Percentiles rank a stretch among this genome's conserved stretches.
These are phyloP conservation scores for Macquaria ambigua DNA, from an alignment of 2,113 vertebrate species.

Conservation along the genomic window DNA sequence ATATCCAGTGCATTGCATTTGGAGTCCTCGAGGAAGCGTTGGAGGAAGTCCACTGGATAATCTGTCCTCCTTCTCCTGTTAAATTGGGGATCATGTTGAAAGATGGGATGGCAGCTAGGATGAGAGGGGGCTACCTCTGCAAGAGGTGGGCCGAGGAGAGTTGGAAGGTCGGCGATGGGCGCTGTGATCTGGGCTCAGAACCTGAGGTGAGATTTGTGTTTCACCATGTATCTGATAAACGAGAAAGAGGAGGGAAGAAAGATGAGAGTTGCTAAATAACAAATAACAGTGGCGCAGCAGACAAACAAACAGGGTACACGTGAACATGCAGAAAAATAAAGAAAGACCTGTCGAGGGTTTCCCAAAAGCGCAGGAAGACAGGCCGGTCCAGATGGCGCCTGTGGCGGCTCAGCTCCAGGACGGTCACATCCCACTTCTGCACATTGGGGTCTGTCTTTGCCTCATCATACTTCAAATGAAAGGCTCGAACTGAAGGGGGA, in stretches of 20 bases:
- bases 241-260: neutral
- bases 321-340: neutral
- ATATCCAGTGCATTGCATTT: conserved; percentile 38
- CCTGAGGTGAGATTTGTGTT: conserved; percentile 98
- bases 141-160: conserved; percentile 24
- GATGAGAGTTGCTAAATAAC: neutral
- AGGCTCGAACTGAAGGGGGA: conserved; percentile 92
- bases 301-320: neutral
- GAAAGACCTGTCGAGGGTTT: conserved; percentile 96
- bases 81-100: conserved; percentile 12
- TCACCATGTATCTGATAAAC: conserved; percentile 95
- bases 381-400: conserved; percentile 96
- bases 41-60: conserved; percentile 27
- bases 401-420: conserved; percentile 98
- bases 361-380: conserved; percentile 97
- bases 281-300: neutral
- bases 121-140: neutral
- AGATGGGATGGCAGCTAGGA: conserved; percentile 31
- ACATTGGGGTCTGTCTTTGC: conserved; percentile 96
- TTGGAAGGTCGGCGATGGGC: conserved; percentile 13
- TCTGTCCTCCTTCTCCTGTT: conserved; percentile 1
- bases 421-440: conserved; percentile 98
- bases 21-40: conserved; percentile 44
- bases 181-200: conserved; percentile 87
- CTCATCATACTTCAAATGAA: conserved; percentile 98